Evolutionary conservation across 2,113 vertebrate genomes (phyloP).

Genomic region (Condylura cristata): DNA sequence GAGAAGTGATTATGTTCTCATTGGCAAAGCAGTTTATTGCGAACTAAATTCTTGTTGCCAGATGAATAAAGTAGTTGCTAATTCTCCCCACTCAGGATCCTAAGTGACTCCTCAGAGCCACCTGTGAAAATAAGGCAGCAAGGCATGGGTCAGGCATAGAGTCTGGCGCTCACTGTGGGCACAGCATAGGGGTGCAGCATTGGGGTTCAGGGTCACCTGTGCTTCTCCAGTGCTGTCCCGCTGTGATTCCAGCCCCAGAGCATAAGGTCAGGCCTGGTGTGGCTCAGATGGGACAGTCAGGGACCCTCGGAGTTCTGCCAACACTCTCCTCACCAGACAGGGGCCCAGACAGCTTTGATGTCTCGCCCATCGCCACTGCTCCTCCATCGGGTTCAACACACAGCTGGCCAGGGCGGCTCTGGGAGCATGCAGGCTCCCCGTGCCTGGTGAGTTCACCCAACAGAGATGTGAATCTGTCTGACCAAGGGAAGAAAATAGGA

Average conservation of each 20-base stretch:
- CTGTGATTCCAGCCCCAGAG: neutral
- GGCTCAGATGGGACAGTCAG: neutral
- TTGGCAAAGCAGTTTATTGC: slow-evolving; percentile 57
- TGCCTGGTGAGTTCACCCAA: neutral
- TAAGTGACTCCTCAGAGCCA: neutral
- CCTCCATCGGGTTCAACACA: neutral
- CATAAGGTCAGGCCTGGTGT: no score
- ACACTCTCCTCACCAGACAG: neutral
- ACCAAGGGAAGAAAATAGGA: neutral
- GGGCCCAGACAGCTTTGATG: neutral
- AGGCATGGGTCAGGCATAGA: neutral
- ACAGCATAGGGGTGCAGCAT: neutral
- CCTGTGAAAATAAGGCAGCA: neutral
- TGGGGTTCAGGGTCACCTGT: neutral
- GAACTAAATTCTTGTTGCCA: slow-evolving; percentile 53
- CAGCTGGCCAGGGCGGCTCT: neutral
- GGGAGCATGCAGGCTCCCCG: rapidly evolving
- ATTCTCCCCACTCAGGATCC: neutral
- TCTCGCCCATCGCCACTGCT: neutral
- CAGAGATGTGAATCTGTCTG: neutral
- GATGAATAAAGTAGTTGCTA: slow-evolving; percentile 21
- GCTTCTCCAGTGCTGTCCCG: neutral
- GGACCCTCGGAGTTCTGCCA: neutral
- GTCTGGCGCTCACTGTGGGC: neutral
- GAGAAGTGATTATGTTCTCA: slow-evolving; percentile 58